These are phyloP conservation scores for Australoheros scitulus DNA, from an alignment of 2,113 vertebrate species.

Conservation along the genomic window DNA sequence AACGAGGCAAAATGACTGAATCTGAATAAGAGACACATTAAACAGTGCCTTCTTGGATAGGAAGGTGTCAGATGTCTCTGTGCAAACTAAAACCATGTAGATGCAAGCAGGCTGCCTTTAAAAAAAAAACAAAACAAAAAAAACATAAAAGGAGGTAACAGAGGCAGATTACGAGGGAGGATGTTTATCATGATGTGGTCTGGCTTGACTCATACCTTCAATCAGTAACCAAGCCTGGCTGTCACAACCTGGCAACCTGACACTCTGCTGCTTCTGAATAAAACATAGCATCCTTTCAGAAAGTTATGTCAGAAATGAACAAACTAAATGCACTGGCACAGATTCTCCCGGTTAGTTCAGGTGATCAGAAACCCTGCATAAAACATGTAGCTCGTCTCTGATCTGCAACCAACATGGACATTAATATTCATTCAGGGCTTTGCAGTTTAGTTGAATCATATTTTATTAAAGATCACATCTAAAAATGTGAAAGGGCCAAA, in stretches of 20 bases:
- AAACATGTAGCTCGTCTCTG: not conserved
- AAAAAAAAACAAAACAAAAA: not conserved
- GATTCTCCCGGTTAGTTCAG: not conserved
- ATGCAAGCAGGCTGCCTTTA: not conserved
- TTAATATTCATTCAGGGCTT: conserved; percentile 48
- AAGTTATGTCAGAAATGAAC: conserved; percentile 26
- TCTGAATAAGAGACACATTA: not conserved
- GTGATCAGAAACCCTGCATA: conserved; percentile 1
- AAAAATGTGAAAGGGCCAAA: conserved; percentile 49
- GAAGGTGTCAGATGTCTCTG: not conserved
- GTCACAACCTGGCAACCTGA: conserved; percentile 49
- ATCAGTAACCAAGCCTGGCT: conserved; percentile 27
- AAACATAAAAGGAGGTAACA: not conserved
- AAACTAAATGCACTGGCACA: conserved; percentile 7
- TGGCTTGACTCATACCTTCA: conserved; percentile 37
- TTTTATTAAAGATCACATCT: conserved; percentile 60
- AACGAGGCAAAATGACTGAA: not conserved
- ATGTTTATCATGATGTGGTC: conserved; percentile 14
- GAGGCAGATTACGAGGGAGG: not conserved
- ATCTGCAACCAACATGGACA: conserved; percentile 35
- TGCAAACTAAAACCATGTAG: not conserved
- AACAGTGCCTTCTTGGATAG: not conserved
- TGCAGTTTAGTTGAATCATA: conserved; percentile 45
- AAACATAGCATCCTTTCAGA: conserved; percentile 35
- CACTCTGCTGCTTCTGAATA: conserved; percentile 59